Evolutionary conservation across 2,888 invertebrate genomes (phyloP), one percentile per base, ranked within the genome.

Genomic region (Troilus luridus): DNA sequence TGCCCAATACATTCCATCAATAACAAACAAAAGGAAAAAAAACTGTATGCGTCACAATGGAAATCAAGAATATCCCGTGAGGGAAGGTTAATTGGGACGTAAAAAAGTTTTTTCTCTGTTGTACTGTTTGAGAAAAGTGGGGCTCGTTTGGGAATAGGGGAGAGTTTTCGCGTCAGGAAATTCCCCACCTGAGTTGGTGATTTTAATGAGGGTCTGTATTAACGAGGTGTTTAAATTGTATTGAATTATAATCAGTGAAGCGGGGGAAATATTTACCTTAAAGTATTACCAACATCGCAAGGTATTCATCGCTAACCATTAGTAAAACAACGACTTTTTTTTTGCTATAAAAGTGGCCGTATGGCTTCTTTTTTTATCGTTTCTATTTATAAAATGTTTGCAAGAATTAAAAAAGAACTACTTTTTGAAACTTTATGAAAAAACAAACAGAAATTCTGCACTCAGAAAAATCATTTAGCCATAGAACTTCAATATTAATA

Each of bases 121-220:
- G 54, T 85, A 56, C 85, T 85, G 85, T 54, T 85, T 85, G 85
- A 85, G 85, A 85, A 85, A 85, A 85, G 85, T 56, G 56, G 85
- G 81, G 81, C 54, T 54, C 54, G 81, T 54, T 81, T 81, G 81
- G 81, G 85, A n/a, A 85, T 85, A 58, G 56, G 56, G 56, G 85
- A 81, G 85, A 56, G n/a, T n/a, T 58, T n/a, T 58, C 56, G 56
- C 56, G 54, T 58, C 56, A 85, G 54, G 85, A 56, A 56, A 85
- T n/a, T 85, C 85, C 19, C 10, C 56, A 85, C 56, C 85, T 85
- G 85, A 85, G 85, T 85, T 56, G 85, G 14, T 85, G n/a, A n/a
- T 85, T 85, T 85, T 85, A 85, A 85, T 85, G 85, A 85, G 54
- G 41, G n/a, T n/a, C 85, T 12, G 56, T 85, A 85, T 77, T 77